A percentile compares a stretch with the other conserved stretches of the same genome.
Conservation (phyloP, 1,140 invertebrate genomes). For the Bombus haemorrhoidalis region DNA sequence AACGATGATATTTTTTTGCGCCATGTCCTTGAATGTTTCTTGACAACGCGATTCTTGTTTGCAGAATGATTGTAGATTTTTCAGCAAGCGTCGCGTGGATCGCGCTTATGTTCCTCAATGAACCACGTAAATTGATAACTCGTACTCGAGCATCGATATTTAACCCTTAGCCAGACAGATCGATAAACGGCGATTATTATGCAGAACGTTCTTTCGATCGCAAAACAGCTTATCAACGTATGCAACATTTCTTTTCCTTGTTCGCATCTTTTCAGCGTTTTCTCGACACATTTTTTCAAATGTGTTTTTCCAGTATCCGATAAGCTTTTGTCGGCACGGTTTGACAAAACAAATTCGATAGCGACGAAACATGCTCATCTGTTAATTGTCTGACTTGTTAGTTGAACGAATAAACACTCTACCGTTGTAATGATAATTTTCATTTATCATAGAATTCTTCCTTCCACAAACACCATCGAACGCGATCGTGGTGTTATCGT, state of each 20-base stretch:
- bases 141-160: background rate
- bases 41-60: background rate
- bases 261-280: background rate
- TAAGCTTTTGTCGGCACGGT: background rate
- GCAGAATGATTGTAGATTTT: background rate
- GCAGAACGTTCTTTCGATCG: background rate
- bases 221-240: background rate
- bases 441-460: too few species aligned
- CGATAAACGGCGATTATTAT: background rate
- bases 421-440: too few species aligned
- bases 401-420: background rate
- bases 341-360: background rate
- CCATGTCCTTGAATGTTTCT: background rate
- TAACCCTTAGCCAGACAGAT: background rate
- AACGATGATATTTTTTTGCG: background rate
- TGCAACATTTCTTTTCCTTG: background rate
- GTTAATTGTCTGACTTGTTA: too few species aligned
- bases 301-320: background rate
- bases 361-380: too few species aligned
- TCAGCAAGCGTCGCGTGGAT: background rate
- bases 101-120: slow-evolving; percentile 8
- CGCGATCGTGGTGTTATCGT: too few species aligned
- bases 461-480: too few species aligned
- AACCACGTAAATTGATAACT: slow-evolving; percentile 27
- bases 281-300: background rate